These are phyloP conservation scores for Gymnoscopelus microlampas DNA, from an alignment of 2,797 vertebrate genomes.

Conservation along the genomic window DNA sequence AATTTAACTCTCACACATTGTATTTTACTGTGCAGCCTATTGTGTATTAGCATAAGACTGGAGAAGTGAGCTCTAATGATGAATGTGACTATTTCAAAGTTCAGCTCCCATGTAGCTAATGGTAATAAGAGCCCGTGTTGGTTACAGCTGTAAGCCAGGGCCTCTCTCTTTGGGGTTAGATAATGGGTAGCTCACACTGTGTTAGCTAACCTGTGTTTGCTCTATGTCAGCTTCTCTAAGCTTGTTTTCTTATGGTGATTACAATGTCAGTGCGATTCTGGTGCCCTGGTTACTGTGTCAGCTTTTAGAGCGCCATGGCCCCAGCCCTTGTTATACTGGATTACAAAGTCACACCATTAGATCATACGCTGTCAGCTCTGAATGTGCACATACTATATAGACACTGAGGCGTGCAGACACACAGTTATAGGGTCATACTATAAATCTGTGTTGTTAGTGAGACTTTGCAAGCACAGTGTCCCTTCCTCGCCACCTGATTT, in stretches of 20 bases:
- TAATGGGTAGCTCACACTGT: constrained; percentile 30
- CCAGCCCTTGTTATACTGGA: constrained; percentile 33
- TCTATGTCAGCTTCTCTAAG: not conserved
- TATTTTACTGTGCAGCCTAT: no score
- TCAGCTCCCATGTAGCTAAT: constrained; percentile 41
- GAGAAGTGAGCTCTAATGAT: constrained; percentile 62
- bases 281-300: constrained; percentile 50
- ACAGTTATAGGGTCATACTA: not conserved
- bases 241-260: constrained; percentile 54
- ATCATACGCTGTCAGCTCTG: constrained; percentile 39
- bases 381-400: constrained; percentile 3
- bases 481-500: not conserved
- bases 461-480: not conserved
- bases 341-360: constrained; percentile 32
- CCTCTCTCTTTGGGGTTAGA: constrained; percentile 40
- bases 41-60: constrained; percentile 35
- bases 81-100: constrained; percentile 69
- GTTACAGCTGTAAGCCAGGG: constrained; percentile 29
- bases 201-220: constrained; percentile 16
- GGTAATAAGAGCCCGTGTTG: constrained; percentile 56
- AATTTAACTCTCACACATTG: no score
- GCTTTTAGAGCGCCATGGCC: constrained; percentile 39
- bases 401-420: not conserved
- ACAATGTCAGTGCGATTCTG: constrained; percentile 48
- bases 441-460: no score